Base-by-base conservation (phyloP, 2,113 vertebrate species). In the Bagarius yarrelli region DNA sequence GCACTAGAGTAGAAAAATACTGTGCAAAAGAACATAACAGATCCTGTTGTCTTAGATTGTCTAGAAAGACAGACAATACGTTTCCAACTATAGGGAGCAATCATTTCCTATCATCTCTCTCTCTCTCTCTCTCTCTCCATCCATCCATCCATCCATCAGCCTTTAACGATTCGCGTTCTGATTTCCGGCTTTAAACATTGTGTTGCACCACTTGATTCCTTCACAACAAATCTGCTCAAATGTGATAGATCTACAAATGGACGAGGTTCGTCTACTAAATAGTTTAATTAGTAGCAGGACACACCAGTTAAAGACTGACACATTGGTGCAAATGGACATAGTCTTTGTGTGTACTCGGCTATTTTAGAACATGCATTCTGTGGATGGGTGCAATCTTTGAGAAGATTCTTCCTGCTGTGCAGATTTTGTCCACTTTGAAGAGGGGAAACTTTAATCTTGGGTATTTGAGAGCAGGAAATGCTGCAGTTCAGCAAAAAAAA, bases 31-130 rank as follows among this genome's bases (percentile, higher is more conserved):
- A 44, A 36, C 63, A 34, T 67, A 56, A 77, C 64, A 89, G 88
- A 88, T 87, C 88, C 76, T 81, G 84, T 87, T 81, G 78, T 78
- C 67, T 34, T 25, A 55, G 80, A 61, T 19, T 36, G 21, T 76
- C 30, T 87, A 52, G 86, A 90, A 84, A 74, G 56, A 60, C 52
- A 78, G 83, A 81, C 30, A 72, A 57, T 21, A 60, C 25, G 27
- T 63, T 30, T 53, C 34, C 21, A 66, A 36, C 27, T 55, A 78
- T 27, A 78, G 15, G 76, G 47, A 30, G 47, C 47, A 15, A 64
- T 36, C 21, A 40, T 64, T 55, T 34, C 25, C 60, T 66, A 25
- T 40, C 18, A 3, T 63, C 5, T 1, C 19, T 21, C 18, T 15
- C 25, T 27, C 30, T 34, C 32, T 16, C 30, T 63, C 63, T 36